These are phyloP conservation scores for Leptonema lineaticorne DNA, from an alignment of 1,140 invertebrate species.

Conservation along the genomic window DNA sequence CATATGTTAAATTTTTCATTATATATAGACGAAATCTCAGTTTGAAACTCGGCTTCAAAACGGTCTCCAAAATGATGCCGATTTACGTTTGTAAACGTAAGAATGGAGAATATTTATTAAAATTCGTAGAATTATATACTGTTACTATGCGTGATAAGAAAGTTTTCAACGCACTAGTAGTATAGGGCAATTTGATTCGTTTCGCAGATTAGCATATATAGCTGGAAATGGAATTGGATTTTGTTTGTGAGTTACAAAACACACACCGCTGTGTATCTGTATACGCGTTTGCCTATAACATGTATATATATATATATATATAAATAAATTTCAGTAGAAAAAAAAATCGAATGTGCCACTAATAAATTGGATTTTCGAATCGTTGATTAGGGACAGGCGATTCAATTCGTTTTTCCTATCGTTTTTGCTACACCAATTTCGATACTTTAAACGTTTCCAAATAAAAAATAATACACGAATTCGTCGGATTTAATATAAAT, in stretches of 20 bases:
- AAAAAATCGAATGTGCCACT: neutral
- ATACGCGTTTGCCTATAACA: too few species aligned
- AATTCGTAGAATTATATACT: too few species aligned
- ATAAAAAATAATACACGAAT: neutral
- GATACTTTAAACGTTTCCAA: neutral
- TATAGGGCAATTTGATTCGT: slow-evolving; percentile 15
- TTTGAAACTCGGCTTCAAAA: too few species aligned
- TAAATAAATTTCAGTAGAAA: too few species aligned
- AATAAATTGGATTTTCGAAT: slow-evolving; percentile 14
- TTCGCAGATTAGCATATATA: slow-evolving; percentile 11
- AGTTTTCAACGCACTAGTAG: slow-evolving; percentile 4
- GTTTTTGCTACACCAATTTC: neutral
- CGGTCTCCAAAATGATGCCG: too few species aligned
- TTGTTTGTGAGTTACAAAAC: slow-evolving; percentile 4
- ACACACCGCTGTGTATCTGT: too few species aligned
- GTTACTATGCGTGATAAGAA: slow-evolving; percentile 10
- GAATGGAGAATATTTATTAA: too few species aligned
- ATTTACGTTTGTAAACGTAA: too few species aligned
- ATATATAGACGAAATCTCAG: too few species aligned
- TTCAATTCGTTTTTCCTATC: neutral
- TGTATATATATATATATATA: too few species aligned
- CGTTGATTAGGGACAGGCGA: neutral
- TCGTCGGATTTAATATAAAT: neutral
- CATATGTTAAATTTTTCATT: too few species aligned
- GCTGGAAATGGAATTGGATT: slow-evolving; percentile 14